Evolutionary conservation across 2,113 vertebrate species (phyloP).

Genomic region (Chlorodrepanis virens): DNA sequence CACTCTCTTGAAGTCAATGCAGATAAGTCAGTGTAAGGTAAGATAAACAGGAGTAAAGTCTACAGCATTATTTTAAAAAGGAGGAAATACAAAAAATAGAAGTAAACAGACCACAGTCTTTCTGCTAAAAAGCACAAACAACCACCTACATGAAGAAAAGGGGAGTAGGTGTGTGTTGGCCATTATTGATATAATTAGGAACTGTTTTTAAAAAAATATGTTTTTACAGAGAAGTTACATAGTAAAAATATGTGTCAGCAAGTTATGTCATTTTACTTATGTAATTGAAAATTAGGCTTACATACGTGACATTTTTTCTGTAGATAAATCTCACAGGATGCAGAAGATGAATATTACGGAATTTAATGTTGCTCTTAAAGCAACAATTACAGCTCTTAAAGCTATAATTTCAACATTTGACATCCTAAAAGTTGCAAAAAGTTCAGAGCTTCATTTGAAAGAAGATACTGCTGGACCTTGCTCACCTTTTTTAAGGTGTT

Average conservation of each 20-base stretch:
- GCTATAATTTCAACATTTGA: not conserved
- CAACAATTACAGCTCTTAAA: not conserved
- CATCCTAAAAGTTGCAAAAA: not conserved
- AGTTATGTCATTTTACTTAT: not conserved
- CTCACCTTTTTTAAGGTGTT: not conserved
- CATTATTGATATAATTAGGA: constrained; percentile 21
- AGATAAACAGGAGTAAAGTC: not conserved
- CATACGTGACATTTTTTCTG: not conserved
- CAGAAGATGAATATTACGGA: not conserved
- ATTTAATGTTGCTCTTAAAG: not conserved
- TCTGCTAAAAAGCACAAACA: not conserved
- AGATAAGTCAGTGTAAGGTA: not conserved
- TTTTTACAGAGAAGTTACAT: not conserved
- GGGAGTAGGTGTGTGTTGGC: constrained; percentile 19
- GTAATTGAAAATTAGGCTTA: not conserved
- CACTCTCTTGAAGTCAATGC: constrained; percentile 6
- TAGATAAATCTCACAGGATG: not conserved
- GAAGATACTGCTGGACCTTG: not conserved
- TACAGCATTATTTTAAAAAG: not conserved
- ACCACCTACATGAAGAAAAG: constrained; percentile 32
- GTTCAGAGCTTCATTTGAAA: not conserved
- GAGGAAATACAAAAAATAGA: not conserved
- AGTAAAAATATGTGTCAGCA: not conserved
- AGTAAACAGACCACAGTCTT: constrained; percentile 9
- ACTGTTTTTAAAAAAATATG: not conserved